Evolutionary conservation across 2,888 invertebrate species (phyloP).

Genomic region (Stegana nigrithorax): DNA sequence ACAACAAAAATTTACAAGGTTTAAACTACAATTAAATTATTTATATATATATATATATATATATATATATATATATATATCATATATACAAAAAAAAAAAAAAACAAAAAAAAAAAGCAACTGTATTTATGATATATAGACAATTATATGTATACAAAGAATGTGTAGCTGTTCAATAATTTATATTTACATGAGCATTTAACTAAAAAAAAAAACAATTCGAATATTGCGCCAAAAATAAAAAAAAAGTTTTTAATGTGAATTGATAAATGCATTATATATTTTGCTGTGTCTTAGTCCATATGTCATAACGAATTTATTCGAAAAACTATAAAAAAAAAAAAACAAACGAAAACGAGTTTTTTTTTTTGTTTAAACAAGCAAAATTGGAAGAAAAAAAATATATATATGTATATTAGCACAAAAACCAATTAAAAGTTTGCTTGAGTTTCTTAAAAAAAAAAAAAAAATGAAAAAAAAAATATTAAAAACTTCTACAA

Average conservation of each 20-base stretch:
- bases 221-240: slow-evolving; percentile 27
- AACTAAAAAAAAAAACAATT: slow-evolving; percentile 27
- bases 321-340: slow-evolving; percentile 24
- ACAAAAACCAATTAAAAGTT: slow-evolving; percentile 52
- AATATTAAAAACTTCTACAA: slow-evolving; percentile 44
- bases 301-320: slow-evolving; percentile 69
- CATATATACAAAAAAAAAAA: slow-evolving; percentile 17
- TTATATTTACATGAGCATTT: slow-evolving; percentile 60
- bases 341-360: slow-evolving; percentile 22
- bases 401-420: slow-evolving; percentile 38
- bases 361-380: slow-evolving; percentile 27
- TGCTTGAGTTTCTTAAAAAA: background rate
- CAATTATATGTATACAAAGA: slow-evolving; percentile 32
- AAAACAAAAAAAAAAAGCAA: slow-evolving; percentile 30
- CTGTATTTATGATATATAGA: no score
- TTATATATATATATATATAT: slow-evolving; percentile 28
- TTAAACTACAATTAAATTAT: slow-evolving; percentile 11
- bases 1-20: slow-evolving; percentile 3
- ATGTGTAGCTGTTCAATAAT: slow-evolving; percentile 47
- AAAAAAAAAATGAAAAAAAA: slow-evolving; percentile 31
- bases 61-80: slow-evolving; percentile 17
- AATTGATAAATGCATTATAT: no score
- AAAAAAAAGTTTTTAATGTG: slow-evolving; percentile 32
- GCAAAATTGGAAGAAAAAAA: slow-evolving; percentile 29
- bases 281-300: slow-evolving; percentile 70